These are phyloP conservation scores for Xiphophorus couchianus DNA, from an alignment of 2,113 vertebrate genomes.

Conservation along the genomic window DNA sequence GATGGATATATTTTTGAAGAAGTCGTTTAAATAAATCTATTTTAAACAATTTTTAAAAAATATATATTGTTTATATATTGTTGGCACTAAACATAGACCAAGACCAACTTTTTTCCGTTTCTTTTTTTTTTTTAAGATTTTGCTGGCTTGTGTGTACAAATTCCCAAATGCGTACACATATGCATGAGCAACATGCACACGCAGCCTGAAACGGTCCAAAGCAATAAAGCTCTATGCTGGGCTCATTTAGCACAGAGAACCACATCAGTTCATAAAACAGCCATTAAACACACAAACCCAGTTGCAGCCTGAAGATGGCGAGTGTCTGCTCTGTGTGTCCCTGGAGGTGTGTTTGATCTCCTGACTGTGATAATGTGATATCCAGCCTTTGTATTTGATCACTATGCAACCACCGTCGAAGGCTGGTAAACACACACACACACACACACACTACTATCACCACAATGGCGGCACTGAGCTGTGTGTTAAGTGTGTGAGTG, in stretches of 20 bases:
- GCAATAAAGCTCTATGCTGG: conserved; percentile 30
- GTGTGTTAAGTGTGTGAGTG: conserved; percentile 17
- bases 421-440: conserved; percentile 47
- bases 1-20: no score
- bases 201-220: neutral
- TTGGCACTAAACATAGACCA: no score
- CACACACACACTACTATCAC: conserved; percentile 13
- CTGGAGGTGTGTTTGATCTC: conserved; percentile 66
- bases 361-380: conserved; percentile 67
- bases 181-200: neutral
- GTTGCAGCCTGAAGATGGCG: neutral
- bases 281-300: conserved; percentile 44
- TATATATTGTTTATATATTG: no score
- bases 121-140: neutral
- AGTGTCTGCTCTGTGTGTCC: conserved; percentile 32
- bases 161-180: neutral
- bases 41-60: no score
- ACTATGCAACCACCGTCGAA: conserved; percentile 55
- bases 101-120: no score
- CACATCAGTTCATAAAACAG: conserved; percentile 44
- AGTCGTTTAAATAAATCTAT: no score
- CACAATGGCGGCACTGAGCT: conserved; percentile 20
- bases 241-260: conserved; percentile 45
- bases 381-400: conserved; percentile 67
- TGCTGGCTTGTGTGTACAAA: neutral